Percentiles rank a stretch among this genome's conserved stretches.
Evolutionary conservation across 1,140 invertebrate species (phyloP).

Genomic region (Agrypnia vestita): DNA sequence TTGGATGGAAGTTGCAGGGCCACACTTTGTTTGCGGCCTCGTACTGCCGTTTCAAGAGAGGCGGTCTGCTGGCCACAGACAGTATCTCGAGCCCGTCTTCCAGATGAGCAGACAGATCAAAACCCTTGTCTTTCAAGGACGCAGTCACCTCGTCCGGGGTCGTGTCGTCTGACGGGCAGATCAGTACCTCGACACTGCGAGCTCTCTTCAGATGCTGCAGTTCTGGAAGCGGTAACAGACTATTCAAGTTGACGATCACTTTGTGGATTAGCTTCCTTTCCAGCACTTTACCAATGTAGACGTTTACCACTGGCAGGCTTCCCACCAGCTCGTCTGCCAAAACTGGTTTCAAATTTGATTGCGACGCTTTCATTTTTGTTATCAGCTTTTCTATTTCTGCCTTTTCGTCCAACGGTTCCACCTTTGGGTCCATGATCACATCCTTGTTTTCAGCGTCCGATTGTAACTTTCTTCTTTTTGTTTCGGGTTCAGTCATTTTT

Average conservation of each 20-base stretch:
- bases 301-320: conserved; percentile 71
- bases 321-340: conserved; percentile 40
- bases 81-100: conserved; percentile 73
- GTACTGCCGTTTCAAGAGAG: conserved; percentile 81
- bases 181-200: conserved; percentile 74
- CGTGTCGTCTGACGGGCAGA: conserved; percentile 69
- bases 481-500: conserved; percentile 26
- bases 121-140: conserved; percentile 69
- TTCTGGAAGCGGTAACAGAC: conserved; percentile 73
- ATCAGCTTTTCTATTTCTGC: conserved; percentile 22
- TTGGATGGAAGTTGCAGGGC: conserved; percentile 90
- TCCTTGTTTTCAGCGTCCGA: background rate
- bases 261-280: conserved; percentile 78
- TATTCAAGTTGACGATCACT: conserved; percentile 75
- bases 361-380: conserved; percentile 4
- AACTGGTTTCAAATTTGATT: conserved; percentile 48
- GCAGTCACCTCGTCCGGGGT: conserved; percentile 67
- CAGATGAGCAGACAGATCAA: conserved; percentile 71
- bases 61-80: conserved; percentile 76
- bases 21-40: conserved; percentile 77
- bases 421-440: background rate
- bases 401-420: background rate
- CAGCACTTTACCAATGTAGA: conserved; percentile 75
- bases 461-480: conserved; percentile 15
- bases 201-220: conserved; percentile 85